Evolutionary conservation across 2,113 vertebrate species (phyloP).

Genomic region (Leucosticte australis): DNA sequence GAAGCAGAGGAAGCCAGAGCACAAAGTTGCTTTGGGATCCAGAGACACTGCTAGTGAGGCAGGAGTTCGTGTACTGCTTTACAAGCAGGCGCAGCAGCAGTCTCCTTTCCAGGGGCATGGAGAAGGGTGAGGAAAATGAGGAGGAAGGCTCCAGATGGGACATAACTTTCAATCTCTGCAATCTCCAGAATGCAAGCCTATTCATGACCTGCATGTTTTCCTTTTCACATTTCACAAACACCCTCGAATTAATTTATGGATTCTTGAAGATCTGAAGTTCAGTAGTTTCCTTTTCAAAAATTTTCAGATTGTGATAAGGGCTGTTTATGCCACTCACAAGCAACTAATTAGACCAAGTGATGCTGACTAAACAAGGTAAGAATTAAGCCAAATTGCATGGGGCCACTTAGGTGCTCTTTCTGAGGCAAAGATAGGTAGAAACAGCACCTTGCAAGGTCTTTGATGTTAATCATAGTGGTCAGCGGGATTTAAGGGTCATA

Average conservation of each 20-base stretch:
- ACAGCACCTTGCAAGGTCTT: background rate
- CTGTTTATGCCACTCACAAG: background rate
- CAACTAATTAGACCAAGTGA: background rate
- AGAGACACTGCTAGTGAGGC: background rate
- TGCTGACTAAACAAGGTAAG: background rate
- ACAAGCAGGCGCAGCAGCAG: background rate
- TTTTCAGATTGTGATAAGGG: background rate
- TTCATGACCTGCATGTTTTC: background rate
- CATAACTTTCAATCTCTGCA: background rate
- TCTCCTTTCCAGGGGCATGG: background rate
- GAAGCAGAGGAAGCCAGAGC: background rate
- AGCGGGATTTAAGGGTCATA: background rate
- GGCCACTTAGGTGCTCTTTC: background rate
- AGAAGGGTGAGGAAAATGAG: background rate
- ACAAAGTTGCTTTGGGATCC: background rate
- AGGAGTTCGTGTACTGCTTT: background rate
- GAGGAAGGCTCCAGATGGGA: background rate
- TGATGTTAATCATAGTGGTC: background rate
- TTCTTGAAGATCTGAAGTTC: background rate
- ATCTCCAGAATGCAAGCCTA: background rate
- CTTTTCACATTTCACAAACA: background rate
- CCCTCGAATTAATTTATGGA: background rate
- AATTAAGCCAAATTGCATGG: background rate
- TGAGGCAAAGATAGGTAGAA: background rate
- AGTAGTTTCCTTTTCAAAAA: background rate